Base-by-base conservation (phyloP, 2,797 vertebrate genomes). In the Mormyrus hasselquistii region DNA sequence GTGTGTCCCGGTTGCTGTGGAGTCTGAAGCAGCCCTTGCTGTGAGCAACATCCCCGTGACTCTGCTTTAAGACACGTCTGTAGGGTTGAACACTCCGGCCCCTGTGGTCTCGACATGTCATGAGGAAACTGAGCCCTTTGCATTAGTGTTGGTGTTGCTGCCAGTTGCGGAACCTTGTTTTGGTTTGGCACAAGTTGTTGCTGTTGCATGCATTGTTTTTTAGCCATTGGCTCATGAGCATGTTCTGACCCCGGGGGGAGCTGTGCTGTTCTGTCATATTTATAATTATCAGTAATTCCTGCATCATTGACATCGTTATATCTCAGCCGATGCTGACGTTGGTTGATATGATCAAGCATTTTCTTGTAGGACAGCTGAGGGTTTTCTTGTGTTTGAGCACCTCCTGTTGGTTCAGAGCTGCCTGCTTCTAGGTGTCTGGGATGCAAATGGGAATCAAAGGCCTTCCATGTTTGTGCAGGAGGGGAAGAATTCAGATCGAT, bases 401-500 rank as follows among this genome's bases (percentile, higher is more conserved):
- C 94, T 92, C 95, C 94, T 14, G 92, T 90, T 90, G 91, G 14
- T 89, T 94, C 95, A 91, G 93, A 90, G 89, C 95, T 96, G 92
- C 95, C 94, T 93, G 95, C 94, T 93, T 91, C 92, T 90, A 95
- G 94, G 93, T 95, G 92, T 41, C 95, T 92, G 90, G 93, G 88
- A 91, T 93, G 94, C 92, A 94, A 85, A 88, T 95, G 96, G 90
- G 93, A 92, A 93, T 93, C 94, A 93, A 93, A 96, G 90, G 95
- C 94, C 0, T 92, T 93, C 93, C 96, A 95, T 87, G 65, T 8
- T n/a, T 76, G 29, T 1, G 84, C 59, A 73, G 47, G 59, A 89
- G 93, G 96, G 88, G 95, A 93, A 88, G 95, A 93, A 92, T 96
- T 96, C 88, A 96, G 90, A 91, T 97, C 96, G 90, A 95, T 96